Percentiles rank a stretch among this genome's conserved stretches.
phyloP scores from a whole-genome alignment of 2,113 vertebrate species.

The Cichladusa arquata region DNA sequence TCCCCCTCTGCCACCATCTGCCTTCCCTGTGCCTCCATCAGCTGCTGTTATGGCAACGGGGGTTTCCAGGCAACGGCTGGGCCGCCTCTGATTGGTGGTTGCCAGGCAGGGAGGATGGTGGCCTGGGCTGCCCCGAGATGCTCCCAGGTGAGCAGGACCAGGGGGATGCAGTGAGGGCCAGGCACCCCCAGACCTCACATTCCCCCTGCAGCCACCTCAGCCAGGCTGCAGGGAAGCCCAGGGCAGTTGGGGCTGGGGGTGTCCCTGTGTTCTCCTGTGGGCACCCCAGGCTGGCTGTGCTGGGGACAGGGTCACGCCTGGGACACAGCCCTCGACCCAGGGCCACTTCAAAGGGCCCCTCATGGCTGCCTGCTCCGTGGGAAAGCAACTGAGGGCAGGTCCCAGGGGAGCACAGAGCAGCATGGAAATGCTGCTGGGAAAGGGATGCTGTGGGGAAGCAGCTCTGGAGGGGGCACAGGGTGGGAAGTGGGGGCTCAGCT shows the following conservation, averaged over 20 bases:
- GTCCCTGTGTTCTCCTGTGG: background rate
- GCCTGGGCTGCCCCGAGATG: constrained; percentile 16
- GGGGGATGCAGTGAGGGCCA: background rate
- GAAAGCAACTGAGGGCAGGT: constrained; percentile 10
- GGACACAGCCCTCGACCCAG: background rate
- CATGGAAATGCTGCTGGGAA: background rate
- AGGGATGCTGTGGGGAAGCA: accelerated
- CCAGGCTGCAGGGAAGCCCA: background rate
- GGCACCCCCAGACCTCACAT: background rate
- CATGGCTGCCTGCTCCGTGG: background rate
- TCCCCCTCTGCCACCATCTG: constrained; percentile 50
- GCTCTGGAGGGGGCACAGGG: background rate
- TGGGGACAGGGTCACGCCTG: background rate
- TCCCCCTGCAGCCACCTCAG: background rate
- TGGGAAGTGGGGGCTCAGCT: background rate
- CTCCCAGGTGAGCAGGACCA: constrained; percentile 6
- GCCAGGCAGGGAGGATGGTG: background rate
- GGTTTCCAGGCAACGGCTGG: constrained; percentile 13
- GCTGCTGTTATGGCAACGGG: constrained; percentile 43
- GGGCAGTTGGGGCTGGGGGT: accelerated
- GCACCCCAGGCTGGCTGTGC: background rate
- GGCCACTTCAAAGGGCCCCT: background rate
- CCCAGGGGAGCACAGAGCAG: background rate
- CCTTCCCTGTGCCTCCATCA: constrained; percentile 20
- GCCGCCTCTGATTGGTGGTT: background rate